Percentiles rank a stretch among this genome's conserved stretches.
phyloP scores from a whole-genome alignment of 1,140 invertebrate genomes.

The Apolygus lucorum region DNA sequence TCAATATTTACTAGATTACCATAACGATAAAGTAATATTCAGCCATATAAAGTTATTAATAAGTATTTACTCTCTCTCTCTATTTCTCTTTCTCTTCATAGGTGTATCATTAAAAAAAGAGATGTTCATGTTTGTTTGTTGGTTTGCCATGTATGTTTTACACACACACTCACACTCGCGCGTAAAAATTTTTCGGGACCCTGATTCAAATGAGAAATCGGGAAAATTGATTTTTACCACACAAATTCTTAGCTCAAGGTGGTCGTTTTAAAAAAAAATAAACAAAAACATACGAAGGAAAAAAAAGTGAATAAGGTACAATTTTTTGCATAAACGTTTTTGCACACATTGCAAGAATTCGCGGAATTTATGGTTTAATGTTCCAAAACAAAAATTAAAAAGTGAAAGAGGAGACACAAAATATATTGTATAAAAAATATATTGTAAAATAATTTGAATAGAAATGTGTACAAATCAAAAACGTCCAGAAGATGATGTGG shows the following conservation, averaged over 20 bases:
- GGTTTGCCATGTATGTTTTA: constrained; percentile 30
- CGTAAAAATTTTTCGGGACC: neutral
- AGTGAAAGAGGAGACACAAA: constrained; percentile 5
- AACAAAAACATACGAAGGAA: neutral
- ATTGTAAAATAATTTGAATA: constrained; percentile 19
- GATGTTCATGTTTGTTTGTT: constrained; percentile 32
- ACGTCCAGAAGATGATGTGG: constrained; percentile 17
- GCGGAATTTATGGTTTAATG: constrained; percentile 19
- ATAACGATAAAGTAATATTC: constrained; percentile 28
- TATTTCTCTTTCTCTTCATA: constrained; percentile 29
- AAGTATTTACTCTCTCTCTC: constrained; percentile 28
- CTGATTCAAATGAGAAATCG: neutral
- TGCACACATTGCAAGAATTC: constrained; percentile 25
- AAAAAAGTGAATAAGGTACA: constrained; percentile 2
- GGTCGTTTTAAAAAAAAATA: constrained; percentile 21
- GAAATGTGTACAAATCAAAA: constrained; percentile 15
- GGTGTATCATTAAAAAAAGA: constrained; percentile 30
- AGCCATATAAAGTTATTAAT: constrained; percentile 30
- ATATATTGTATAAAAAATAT: constrained; percentile 18
- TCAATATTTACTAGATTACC: constrained; percentile 32
- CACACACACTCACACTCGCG: constrained; percentile 20
- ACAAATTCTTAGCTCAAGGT: constrained; percentile 14
- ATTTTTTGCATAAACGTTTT: neutral
- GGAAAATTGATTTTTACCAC: neutral
- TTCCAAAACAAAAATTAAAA: constrained; percentile 6